Base-by-base conservation (phyloP, 2,113 vertebrate genomes). In the Hippocampus guttulatus region DNA sequence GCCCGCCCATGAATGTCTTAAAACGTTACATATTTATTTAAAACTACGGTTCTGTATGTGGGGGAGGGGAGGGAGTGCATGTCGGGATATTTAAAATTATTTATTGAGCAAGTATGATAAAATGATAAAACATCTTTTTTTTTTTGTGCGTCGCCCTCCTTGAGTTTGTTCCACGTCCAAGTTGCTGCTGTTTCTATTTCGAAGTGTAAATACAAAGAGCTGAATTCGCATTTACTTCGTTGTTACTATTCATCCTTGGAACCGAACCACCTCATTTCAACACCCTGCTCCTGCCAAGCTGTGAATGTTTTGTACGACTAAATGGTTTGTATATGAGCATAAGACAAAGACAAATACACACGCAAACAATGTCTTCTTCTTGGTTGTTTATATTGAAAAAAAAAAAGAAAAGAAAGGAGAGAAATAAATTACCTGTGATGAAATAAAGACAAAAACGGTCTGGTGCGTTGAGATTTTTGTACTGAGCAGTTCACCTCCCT, bases 281-380 rank as follows among this genome's bases (percentile, higher is more conserved):
- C 20, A 23, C 45, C 20, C 65, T 1, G 3, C 69, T 69, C 72
- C n/a, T 47, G 70, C 68, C 52, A 66, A 67, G 47, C 74, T 86
- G 88, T 89, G 77, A 86, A 81, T 68, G 81, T 89, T 93, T 92
- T 91, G 88, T 92, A 92, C 71, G 68, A 87, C 73, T 81, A 68
- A 69, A 83, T 89, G 77, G 80, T 92, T 92, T 92, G 84, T 90
- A 91, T 67, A 88, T 86, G 73, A 81, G 51, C 83, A 85, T 71
- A 67, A 77, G 82, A 82, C 65, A 80, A 85, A 84, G 61, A 90
- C 55, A 16, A 16, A 25, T 23, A 65, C 49, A 76, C 55, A 70
- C 64, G 75, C n/a, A 57, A n/a, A 33, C 74, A 78, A 75, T 77
- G 71, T 86, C 18, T 84, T 69, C 20, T 81, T 83, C 76, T 74